A percentile compares a stretch with the other conserved stretches of the same genome.
phyloP scores from a whole-genome alignment of 64 coral and sea anemone genomes.

The Montipora efflorescens region DNA sequence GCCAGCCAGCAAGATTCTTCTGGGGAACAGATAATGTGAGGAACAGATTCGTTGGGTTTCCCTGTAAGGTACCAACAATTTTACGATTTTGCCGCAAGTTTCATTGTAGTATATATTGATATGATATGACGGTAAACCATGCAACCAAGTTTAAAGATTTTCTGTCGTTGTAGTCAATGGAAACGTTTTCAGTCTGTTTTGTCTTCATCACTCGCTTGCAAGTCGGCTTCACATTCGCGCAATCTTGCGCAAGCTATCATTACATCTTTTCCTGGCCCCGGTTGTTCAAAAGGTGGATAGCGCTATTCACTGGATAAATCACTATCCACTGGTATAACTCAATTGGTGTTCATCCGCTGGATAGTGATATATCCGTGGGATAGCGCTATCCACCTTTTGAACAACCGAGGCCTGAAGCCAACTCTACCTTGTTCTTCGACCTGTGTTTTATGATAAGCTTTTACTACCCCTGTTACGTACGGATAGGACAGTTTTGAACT shows the following conservation, averaged over 20 bases:
- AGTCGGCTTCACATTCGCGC: neutral
- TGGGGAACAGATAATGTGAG: too few species aligned
- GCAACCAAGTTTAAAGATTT: constrained; percentile 5
- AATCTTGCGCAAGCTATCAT: neutral
- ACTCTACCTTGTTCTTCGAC: neutral
- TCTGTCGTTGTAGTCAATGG: neutral
- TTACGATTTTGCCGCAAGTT: too few species aligned
- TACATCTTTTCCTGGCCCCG: neutral
- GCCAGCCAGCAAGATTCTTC: too few species aligned
- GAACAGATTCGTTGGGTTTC: too few species aligned
- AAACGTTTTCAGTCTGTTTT: neutral
- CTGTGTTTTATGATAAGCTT: neutral
- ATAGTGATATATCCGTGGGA: too few species aligned
- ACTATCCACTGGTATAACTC: too few species aligned
- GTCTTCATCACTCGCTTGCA: neutral
- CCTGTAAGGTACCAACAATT: neutral
- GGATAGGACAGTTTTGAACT: constrained; percentile 34
- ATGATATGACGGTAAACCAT: neutral
- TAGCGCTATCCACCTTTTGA: too few species aligned
- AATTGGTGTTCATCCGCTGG: too few species aligned
- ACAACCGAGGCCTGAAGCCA: neutral
- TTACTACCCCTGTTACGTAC: neutral
- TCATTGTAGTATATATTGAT: neutral
- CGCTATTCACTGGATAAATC: too few species aligned
- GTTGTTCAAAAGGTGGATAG: too few species aligned